These are phyloP conservation scores for Pachycephus smyrnensis DNA, from an alignment of 2,888 invertebrate species.

Conservation along the genomic window DNA sequence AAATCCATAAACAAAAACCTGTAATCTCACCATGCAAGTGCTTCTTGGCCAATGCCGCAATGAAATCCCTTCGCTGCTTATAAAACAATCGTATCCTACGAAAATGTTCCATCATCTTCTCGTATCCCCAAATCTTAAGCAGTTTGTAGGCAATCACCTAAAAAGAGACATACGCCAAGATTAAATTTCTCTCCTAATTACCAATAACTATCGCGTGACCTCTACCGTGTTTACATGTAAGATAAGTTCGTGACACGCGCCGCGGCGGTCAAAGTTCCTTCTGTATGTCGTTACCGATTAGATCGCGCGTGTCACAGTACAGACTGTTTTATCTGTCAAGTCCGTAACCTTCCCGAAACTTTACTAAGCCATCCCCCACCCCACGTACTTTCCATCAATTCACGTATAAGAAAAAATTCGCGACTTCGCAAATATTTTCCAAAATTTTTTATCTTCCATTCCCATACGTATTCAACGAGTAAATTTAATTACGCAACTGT, in stretches of 20 bases:
- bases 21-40: constrained; percentile 69
- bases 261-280: constrained; percentile 42
- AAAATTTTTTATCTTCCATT: too few species aligned
- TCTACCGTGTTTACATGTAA: constrained; percentile 22
- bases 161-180: constrained; percentile 32
- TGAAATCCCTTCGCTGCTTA: constrained; percentile 72
- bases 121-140: constrained; percentile 72
- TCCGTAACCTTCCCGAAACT: background rate
- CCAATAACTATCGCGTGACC: constrained; percentile 32
- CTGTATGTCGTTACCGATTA: constrained; percentile 1
- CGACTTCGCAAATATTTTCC: background rate
- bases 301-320: background rate
- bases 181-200: constrained; percentile 9
- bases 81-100: constrained; percentile 74
- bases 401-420: background rate
- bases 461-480: background rate
- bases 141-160: constrained; percentile 73
- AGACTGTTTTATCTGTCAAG: background rate
- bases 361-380: background rate
- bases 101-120: constrained; percentile 74
- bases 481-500: background rate
- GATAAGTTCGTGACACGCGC: constrained; percentile 52
- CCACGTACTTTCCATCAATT: too few species aligned
- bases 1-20: constrained; percentile 64
- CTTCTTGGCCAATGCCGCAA: constrained; percentile 72